These are phyloP conservation scores for Coelopa pilipes DNA, from an alignment of 2,888 invertebrate genomes.

Conservation along the genomic window DNA sequence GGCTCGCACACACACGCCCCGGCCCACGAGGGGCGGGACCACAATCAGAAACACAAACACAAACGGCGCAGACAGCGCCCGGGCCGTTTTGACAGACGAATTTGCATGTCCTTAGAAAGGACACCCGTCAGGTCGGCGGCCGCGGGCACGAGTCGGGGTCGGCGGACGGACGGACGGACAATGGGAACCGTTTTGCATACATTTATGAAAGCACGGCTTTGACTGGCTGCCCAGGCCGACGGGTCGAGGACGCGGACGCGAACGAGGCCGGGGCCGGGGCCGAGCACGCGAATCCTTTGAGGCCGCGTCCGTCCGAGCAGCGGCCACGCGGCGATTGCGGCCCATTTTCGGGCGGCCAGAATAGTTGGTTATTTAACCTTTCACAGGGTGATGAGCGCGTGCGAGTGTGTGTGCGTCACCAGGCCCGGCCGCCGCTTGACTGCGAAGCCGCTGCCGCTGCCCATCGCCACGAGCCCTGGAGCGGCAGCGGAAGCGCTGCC, in stretches of 20 bases:
- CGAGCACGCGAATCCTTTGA: constrained; percentile 1
- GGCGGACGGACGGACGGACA: neutral
- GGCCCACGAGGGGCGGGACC: neutral
- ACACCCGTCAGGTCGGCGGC: too few species aligned
- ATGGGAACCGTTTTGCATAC: constrained; percentile 17
- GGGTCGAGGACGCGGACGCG: neutral
- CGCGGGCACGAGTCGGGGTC: too few species aligned
- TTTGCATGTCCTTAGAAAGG: constrained; percentile 35
- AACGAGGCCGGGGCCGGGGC: neutral
- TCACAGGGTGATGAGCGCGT: neutral
- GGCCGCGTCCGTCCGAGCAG: neutral
- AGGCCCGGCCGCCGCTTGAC: neutral
- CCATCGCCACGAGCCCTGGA: too few species aligned
- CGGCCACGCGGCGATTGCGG: neutral
- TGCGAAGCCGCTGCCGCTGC: too few species aligned
- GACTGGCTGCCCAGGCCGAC: neutral
- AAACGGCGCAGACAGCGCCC: neutral
- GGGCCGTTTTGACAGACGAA: constrained; percentile 34
- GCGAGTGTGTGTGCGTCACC: neutral
- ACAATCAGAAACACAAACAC: neutral
- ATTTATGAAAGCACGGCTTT: constrained; percentile 26
- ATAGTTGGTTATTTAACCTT: constrained; percentile 23
- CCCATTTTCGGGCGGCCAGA: constrained; percentile 16
- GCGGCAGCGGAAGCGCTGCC: neutral
- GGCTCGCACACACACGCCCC: constrained; percentile 9